A percentile compares a stretch with the other conserved stretches of the same genome.
These are phyloP conservation scores for Geotrupes spiniger DNA, from an alignment of 2,888 invertebrate genomes.

Conservation along the genomic window DNA sequence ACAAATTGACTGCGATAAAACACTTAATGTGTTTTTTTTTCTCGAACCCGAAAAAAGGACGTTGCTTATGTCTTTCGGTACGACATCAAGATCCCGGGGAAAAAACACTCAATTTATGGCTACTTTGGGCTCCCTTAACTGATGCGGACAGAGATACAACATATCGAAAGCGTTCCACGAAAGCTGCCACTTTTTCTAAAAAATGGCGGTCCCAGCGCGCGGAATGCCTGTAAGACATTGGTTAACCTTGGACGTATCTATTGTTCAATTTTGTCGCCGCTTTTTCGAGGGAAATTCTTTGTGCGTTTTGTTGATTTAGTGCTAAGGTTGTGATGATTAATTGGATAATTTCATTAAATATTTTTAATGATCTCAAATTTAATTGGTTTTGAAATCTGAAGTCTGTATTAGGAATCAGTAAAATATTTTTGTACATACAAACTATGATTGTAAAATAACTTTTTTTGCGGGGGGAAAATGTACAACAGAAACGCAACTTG, in stretches of 20 bases:
- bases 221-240: slow-evolving; percentile 31
- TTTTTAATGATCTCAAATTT: no score
- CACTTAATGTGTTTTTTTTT: slow-evolving; percentile 28
- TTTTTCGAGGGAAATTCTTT: slow-evolving; percentile 16
- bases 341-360: no score
- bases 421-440: no score
- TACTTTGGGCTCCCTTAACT: slow-evolving; percentile 37
- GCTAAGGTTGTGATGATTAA: no score
- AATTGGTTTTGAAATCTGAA: no score
- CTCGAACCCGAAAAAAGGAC: not conserved
- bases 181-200: slow-evolving; percentile 37
- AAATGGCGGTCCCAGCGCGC: slow-evolving; percentile 35
- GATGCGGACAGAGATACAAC: slow-evolving; percentile 22
- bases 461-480: no score
- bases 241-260: slow-evolving; percentile 22
- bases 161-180: slow-evolving; percentile 29
- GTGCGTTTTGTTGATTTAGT: slow-evolving; percentile 12
- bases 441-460: no score
- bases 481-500: no score
- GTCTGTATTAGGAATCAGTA: no score
- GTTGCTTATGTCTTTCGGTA: slow-evolving; percentile 2
- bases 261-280: slow-evolving; percentile 21
- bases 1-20: slow-evolving; percentile 38
- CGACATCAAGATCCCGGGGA: not conserved
- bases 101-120: slow-evolving; percentile 41